Conservation (phyloP, 2,113 vertebrate genomes). For the Alouatta palliata region DNA sequence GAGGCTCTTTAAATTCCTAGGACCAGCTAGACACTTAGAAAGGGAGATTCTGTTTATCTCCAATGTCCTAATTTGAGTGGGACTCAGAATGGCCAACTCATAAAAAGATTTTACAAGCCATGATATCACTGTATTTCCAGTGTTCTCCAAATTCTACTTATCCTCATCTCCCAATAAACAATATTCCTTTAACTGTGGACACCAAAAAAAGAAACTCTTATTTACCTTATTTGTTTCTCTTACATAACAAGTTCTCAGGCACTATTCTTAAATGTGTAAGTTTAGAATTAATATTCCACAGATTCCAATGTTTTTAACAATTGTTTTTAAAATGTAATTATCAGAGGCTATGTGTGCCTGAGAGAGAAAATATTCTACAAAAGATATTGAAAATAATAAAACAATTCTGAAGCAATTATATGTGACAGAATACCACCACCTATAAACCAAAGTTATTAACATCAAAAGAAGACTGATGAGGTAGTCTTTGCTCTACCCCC, state of each 20-base stretch:
- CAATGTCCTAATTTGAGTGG: not conserved
- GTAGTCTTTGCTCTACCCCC: not conserved
- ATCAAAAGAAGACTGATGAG: not conserved
- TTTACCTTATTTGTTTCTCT: not conserved
- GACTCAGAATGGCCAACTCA: not conserved
- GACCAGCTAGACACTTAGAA: not conserved
- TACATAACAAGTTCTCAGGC: not conserved
- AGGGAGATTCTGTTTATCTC: not conserved
- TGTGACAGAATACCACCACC: not conserved
- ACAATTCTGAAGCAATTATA: not conserved
- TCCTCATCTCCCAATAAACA: not conserved
- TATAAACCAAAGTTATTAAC: not conserved
- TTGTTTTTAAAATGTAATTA: not conserved
- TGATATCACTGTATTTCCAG: not conserved
- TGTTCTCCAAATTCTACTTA: not conserved
- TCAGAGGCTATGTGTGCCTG: not conserved
- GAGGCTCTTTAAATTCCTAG: not conserved
- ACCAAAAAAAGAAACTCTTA: not conserved
- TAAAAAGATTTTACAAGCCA: not conserved
- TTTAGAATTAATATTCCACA: not conserved
- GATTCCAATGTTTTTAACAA: not conserved
- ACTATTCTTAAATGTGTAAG: not conserved
- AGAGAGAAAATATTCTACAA: not conserved
- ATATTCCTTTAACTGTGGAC: not conserved
- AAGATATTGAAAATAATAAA: not conserved